Conservation (phyloP, 2,113 vertebrate genomes). For the Cynopterus brachyotis region DNA sequence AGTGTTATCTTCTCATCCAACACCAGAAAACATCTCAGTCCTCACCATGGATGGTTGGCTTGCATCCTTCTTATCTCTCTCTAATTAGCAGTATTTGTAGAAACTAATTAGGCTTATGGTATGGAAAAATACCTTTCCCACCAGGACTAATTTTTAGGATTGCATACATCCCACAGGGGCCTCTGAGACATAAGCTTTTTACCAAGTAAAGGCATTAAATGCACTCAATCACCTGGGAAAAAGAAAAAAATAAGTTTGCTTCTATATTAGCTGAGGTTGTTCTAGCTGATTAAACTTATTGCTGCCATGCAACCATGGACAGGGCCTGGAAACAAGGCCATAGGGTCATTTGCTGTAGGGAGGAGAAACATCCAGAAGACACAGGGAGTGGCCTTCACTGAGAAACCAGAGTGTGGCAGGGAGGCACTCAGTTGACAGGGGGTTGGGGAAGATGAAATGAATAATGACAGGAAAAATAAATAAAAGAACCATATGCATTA, state of each 20-base stretch:
- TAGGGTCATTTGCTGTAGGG: accelerated
- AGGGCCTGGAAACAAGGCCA: background rate
- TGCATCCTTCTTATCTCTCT: background rate
- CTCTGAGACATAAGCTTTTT: background rate
- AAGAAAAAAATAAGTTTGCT: background rate
- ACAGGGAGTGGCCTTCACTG: background rate
- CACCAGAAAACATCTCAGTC: background rate
- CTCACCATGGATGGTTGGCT: background rate
- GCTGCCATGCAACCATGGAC: background rate
- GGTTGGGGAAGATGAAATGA: background rate
- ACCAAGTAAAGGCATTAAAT: background rate
- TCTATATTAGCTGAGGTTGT: background rate
- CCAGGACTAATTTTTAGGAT: background rate
- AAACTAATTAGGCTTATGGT: constrained; percentile 5
- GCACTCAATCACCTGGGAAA: background rate
- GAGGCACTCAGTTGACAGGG: background rate
- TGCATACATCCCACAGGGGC: background rate
- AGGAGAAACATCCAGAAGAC: background rate
- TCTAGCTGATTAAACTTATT: background rate
- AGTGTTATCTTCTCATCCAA: background rate
- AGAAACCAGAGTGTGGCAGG: background rate
- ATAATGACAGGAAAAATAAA: background rate
- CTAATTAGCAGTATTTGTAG: background rate
- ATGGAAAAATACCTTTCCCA: background rate
- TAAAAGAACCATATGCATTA: background rate